Percentiles rank a stretch among this genome's conserved stretches.
phyloP scores from a whole-genome alignment of 2,797 vertebrate species.

The Cirrhinus molitorella region DNA sequence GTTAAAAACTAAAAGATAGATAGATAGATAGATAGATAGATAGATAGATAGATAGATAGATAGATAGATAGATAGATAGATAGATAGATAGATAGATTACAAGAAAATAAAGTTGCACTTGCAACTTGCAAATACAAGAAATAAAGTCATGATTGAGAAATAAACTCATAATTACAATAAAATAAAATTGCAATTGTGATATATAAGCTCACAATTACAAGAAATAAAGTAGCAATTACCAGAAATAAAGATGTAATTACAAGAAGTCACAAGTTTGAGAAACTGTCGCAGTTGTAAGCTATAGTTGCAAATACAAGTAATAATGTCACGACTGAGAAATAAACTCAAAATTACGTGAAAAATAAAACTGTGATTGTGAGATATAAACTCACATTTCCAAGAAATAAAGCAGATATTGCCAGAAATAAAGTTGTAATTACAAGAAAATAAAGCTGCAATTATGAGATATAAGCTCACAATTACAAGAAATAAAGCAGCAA shows the following conservation, averaged over 20 bases:
- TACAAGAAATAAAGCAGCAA: no score
- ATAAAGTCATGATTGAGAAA: background rate
- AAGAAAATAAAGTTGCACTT: no score
- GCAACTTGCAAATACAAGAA: background rate
- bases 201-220: background rate
- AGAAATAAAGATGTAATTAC: background rate
- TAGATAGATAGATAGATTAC: background rate
- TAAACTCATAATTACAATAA: background rate
- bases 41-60: no score
- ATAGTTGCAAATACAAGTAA: background rate
- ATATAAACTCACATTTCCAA: background rate
- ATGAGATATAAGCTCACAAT: no score
- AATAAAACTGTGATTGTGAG: background rate
- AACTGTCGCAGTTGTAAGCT: no score
- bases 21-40: no score
- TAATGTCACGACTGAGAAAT: no score
- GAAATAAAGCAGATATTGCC: no score
- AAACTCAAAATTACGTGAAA: background rate
- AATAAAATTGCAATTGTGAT: background rate
- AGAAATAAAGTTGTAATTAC: background rate
- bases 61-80: background rate
- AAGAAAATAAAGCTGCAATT: background rate
- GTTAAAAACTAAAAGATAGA: no score
- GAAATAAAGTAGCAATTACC: background rate
- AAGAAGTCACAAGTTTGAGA: background rate